Evolutionary conservation across 2,113 vertebrate species (phyloP).

Genomic region (Ammodytes dubius): DNA sequence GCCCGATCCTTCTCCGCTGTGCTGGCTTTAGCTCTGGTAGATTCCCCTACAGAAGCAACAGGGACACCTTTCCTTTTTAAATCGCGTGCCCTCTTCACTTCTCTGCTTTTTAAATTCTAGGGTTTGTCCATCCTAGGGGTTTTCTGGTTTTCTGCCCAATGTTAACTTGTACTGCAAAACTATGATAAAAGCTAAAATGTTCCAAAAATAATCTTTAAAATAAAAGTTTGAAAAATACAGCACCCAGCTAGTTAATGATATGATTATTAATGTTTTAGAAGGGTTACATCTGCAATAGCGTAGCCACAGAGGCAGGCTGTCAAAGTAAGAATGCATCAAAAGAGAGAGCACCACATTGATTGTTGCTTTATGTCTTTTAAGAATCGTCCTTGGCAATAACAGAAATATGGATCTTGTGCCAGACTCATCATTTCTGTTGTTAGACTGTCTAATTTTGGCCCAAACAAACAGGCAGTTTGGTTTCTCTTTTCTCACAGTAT

Average conservation of each 20-base stretch:
- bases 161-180: conserved; percentile 61
- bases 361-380: background rate
- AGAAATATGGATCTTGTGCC: background rate
- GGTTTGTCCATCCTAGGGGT: conserved; percentile 44
- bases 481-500: background rate
- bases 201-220: no score
- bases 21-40: conserved; percentile 42
- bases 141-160: conserved; percentile 52
- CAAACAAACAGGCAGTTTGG: background rate
- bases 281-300: background rate
- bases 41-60: conserved; percentile 65
- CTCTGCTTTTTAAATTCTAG: conserved; percentile 62
- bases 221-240: background rate
- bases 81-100: conserved; percentile 58
- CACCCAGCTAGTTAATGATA: background rate
- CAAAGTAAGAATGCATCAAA: background rate
- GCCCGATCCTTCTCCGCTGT: conserved; percentile 22
- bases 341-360: background rate
- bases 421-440: background rate
- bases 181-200: no score
- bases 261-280: background rate
- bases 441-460: no score
- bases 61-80: conserved; percentile 48
- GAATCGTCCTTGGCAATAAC: background rate
- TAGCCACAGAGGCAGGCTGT: background rate